Base-by-base conservation (phyloP, 2,113 vertebrate genomes). In the Dissostichus mawsoni region DNA sequence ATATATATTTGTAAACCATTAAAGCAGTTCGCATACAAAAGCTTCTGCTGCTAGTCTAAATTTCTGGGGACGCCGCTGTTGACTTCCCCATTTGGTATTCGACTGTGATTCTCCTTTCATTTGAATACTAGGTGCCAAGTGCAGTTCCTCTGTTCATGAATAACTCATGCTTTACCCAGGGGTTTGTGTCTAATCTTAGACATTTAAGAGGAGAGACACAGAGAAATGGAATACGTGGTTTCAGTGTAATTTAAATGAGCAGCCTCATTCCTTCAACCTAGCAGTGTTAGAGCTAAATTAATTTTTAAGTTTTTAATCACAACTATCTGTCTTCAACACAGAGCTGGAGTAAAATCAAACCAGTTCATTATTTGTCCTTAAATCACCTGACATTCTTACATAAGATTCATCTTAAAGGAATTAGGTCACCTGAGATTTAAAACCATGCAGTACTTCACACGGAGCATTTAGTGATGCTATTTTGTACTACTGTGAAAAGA, bases 71-170 rank as follows among this genome's bases (percentile, higher is more conserved):
- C 45, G 20, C 8, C 18, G 5, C 53, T 70, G 68, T 75, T 78
- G 64, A 76, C 84, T 82, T 51, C 52, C 47, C 58, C 48, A 44
- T 88, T 91, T 84, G 87, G 81, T 75, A 90, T 87, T 88, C 76
- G 65, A 83, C 65, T 62, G 67, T 76, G 83, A 88, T 72, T 75
- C 87, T 83, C 16, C 53, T 86, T 93, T 92, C 79, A 87, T 88
- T 88, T 88, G 68, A 90, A 90, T 74, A 83, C 82, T 63, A 82
- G 89, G 86, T 91, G 92, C 87, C 90, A 89, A 90, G 77, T 82
- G 82, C 78, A 91, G 87, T 89, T 90, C 81, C 66, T 70, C 68
- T 87, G 75, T 90, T 92, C 90, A 92, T 92, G 90, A 92, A 94
- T 94, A 91, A 94, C 48, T 89, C 83, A 92, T 85, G 82, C 82